Percentiles rank a stretch among this genome's conserved stretches.
phyloP scores from a whole-genome alignment of 2,113 vertebrate genomes.

The Malaclemys terrapin region DNA sequence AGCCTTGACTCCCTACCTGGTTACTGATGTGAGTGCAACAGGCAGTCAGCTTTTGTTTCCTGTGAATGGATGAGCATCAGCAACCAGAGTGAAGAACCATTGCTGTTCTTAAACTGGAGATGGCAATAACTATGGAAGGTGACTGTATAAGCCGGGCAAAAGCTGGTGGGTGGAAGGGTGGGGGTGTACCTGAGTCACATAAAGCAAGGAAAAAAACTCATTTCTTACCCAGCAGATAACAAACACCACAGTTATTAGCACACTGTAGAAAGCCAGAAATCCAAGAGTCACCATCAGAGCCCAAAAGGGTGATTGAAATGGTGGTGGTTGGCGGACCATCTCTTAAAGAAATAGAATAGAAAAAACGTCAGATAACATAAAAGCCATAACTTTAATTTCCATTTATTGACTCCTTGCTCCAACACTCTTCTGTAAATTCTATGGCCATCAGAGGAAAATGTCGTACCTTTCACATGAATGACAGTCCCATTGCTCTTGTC shows the following conservation, averaged over 20 bases:
- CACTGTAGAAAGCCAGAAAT: slow-evolving; percentile 75
- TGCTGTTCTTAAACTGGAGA: neutral
- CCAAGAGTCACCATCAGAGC: slow-evolving; percentile 58
- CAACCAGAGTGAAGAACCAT: neutral
- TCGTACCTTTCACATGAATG: slow-evolving; percentile 82
- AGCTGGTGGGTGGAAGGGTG: neutral
- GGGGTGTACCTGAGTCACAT: neutral
- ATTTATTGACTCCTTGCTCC: slow-evolving; percentile 30
- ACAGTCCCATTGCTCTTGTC: slow-evolving; percentile 80
- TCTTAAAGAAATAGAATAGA: slow-evolving; percentile 76
- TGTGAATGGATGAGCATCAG: neutral
- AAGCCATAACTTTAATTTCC: neutral
- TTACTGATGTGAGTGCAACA: neutral
- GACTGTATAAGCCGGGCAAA: neutral
- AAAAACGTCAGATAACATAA: slow-evolving; percentile 25
- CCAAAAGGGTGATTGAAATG: slow-evolving; percentile 56
- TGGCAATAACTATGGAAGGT: neutral
- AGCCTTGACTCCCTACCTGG: neutral
- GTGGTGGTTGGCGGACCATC: neutral
- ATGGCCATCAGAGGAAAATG: neutral
- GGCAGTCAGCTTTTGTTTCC: neutral
- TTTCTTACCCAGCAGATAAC: slow-evolving; percentile 81
- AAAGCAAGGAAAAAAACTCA: neutral
- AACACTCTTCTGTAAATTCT: neutral
- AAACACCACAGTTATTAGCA: slow-evolving; percentile 70